Conservation (phyloP, 1,140 invertebrate genomes). For the Euwallacea similis region DNA sequence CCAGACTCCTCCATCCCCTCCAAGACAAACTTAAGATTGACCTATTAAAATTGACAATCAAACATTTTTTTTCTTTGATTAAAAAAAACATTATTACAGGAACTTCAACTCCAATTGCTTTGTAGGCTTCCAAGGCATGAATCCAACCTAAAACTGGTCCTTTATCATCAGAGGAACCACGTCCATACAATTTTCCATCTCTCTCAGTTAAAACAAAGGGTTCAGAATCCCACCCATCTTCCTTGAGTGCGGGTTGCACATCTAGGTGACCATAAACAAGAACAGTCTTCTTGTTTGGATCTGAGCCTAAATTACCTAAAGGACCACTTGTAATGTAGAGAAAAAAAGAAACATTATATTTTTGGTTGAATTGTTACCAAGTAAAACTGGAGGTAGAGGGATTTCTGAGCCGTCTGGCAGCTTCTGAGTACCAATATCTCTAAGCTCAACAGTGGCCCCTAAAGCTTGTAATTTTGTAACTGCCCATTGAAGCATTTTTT, state of each 20-base stretch:
- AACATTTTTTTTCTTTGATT: neutral
- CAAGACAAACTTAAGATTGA: slow-evolving; percentile 96
- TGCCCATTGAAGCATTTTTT: slow-evolving; percentile 85
- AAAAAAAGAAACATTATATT: too few relatives aligned
- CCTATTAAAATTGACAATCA: slow-evolving; percentile 41
- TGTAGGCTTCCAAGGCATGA: slow-evolving; percentile 88
- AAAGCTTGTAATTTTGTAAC: slow-evolving; percentile 72
- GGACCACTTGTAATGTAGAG: neutral
- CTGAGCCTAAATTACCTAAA: slow-evolving; percentile 66
- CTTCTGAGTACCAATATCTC: slow-evolving; percentile 80
- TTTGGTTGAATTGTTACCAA: slow-evolving; percentile 59
- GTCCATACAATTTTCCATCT: slow-evolving; percentile 85
- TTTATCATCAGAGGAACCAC: slow-evolving; percentile 93
- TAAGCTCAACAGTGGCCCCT: slow-evolving; percentile 75
- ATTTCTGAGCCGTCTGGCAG: slow-evolving; percentile 73
- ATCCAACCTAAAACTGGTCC: slow-evolving; percentile 91
- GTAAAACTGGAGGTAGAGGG: slow-evolving; percentile 83
- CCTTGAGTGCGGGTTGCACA: slow-evolving; percentile 90
- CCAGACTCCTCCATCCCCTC: slow-evolving; percentile 99
- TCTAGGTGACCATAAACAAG: slow-evolving; percentile 97
- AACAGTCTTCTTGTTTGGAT: slow-evolving; percentile 87
- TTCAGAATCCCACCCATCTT: slow-evolving; percentile 95
- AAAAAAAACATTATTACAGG: slow-evolving; percentile 68
- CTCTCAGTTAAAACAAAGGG: slow-evolving; percentile 89
- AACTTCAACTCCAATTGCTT: slow-evolving; percentile 75